Base-by-base conservation (phyloP, 1,140 invertebrate genomes). In the Drosophila chauvacae region DNA sequence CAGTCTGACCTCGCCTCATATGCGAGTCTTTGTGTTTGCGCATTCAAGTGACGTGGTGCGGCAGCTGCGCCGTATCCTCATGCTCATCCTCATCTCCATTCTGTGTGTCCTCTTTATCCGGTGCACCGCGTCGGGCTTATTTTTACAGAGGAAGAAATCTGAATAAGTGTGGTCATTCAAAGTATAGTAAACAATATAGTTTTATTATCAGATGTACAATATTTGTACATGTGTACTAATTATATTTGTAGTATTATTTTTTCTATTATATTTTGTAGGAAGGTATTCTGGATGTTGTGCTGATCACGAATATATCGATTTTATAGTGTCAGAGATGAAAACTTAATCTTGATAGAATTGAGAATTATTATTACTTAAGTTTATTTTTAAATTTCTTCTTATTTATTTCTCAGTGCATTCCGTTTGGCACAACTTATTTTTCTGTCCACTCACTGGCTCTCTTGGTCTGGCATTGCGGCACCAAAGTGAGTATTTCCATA, bases 11-110 rank as follows among this genome's bases (percentile, higher is more conserved):
- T 63, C 63, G 56, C 42, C 77, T 80, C 84, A 88, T 83, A 77
- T 87, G 84, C 80, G 53, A 88, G 61, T 83, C 83, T 87, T 88
- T 87, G 83, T 87, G 84, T 87, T 87, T 87, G 84, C 68, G 84
- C 80, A 87, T 87, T 87, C 84, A 88, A 87, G 84, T 83, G 83
- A 62, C 74, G 82, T 85, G 68, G 56, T 47, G 70, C 76, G 69
- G 61, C 81, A 70, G 64, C 77, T 72, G 59, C 47, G 62, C 56
- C 71, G 41, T 45, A 41, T 66, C 55, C 73, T 28, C 39, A 30
- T 72, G 23, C 71, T 23, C 51, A 47, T 75, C 33, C 28, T 28
- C 33, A 62, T 66, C 39, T 51, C 41, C 62, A 64, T 57, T 45
- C 60, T n/a, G 37, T 42, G 64, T 77, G 74, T 78, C 65, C 68